A percentile compares a stretch with the other conserved stretches of the same genome.
Evolutionary conservation across 2,113 vertebrate species (phyloP).

Genomic region (Bolborhynchus lineola): DNA sequence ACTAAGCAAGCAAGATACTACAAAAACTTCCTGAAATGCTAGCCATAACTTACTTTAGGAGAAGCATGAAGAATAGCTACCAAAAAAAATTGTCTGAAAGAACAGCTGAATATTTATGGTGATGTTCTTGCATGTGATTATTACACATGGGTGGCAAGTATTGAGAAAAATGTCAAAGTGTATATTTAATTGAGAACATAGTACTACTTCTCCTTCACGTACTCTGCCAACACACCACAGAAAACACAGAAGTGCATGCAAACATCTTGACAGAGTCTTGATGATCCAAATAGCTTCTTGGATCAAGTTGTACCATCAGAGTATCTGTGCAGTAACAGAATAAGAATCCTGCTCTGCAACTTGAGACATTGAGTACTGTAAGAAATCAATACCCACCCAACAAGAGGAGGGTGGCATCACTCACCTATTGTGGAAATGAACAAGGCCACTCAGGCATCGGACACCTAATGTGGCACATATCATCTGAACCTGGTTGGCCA

Average conservation of each 20-base stretch:
- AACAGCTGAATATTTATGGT: neutral
- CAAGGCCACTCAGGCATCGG: slow-evolving; percentile 82
- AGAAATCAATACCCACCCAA: neutral
- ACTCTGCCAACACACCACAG: neutral
- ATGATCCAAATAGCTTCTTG: neutral
- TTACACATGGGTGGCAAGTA: neutral
- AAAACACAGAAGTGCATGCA: neutral
- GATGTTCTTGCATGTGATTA: neutral
- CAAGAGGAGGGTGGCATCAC: neutral
- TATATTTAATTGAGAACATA: neutral
- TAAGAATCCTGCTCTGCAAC: neutral
- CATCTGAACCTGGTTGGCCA: slow-evolving; percentile 88
- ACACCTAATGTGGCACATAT: slow-evolving; percentile 88
- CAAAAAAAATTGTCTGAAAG: neutral
- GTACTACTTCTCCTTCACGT: neutral
- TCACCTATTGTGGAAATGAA: slow-evolving; percentile 91
- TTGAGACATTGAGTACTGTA: neutral
- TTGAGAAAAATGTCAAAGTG: neutral
- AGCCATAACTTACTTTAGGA: neutral
- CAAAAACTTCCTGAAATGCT: neutral
- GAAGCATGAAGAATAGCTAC: neutral
- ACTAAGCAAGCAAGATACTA: neutral
- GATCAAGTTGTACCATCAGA: neutral
- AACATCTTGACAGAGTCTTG: neutral
- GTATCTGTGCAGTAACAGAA: neutral